Conservation (phyloP, 2,888 invertebrate species). For the Zygaena filipendulae region DNA sequence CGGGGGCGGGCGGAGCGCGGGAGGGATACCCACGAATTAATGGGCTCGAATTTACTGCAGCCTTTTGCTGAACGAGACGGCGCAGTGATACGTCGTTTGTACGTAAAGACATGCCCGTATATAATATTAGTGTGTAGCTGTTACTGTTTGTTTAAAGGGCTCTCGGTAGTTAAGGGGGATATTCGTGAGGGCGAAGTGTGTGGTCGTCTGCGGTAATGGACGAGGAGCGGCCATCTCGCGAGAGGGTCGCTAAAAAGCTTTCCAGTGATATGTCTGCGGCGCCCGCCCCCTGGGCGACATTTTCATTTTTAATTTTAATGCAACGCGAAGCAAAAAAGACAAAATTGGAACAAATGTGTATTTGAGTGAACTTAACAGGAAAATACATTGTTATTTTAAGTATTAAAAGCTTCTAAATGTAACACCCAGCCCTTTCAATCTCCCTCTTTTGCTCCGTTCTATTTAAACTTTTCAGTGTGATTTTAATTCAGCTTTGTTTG, state of each 20-base stretch:
- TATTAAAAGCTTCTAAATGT: too few relatives aligned
- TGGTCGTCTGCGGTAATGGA: too few relatives aligned
- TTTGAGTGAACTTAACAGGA: too few relatives aligned
- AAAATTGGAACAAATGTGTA: too few relatives aligned
- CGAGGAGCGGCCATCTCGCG: slow-evolving; percentile 21
- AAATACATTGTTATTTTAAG: too few relatives aligned
- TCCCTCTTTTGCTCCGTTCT: too few relatives aligned
- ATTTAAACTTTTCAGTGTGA: too few relatives aligned
- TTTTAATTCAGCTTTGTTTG: too few relatives aligned
- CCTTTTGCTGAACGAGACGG: slow-evolving; percentile 23
- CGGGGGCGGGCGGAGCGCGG: slow-evolving; percentile 11
- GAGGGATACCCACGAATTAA: slow-evolving; percentile 33
- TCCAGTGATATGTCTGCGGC: too few relatives aligned
- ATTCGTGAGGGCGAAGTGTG: slow-evolving; percentile 12
- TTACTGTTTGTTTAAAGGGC: slow-evolving; percentile 16
- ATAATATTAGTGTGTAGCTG: slow-evolving; percentile 22
- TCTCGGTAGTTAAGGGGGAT: slow-evolving; percentile 12
- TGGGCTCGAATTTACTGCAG: slow-evolving; percentile 36
- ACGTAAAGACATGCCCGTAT: slow-evolving; percentile 25
- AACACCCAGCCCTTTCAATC: too few relatives aligned
- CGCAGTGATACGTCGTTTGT: slow-evolving; percentile 21
- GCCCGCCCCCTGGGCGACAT: slow-evolving; percentile 11
- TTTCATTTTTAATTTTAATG: too few relatives aligned
- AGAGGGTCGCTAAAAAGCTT: slow-evolving; percentile 25
- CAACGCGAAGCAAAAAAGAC: too few relatives aligned